Conservation (phyloP, 1,140 invertebrate genomes). For the Ceratosolen solmsi region DNA sequence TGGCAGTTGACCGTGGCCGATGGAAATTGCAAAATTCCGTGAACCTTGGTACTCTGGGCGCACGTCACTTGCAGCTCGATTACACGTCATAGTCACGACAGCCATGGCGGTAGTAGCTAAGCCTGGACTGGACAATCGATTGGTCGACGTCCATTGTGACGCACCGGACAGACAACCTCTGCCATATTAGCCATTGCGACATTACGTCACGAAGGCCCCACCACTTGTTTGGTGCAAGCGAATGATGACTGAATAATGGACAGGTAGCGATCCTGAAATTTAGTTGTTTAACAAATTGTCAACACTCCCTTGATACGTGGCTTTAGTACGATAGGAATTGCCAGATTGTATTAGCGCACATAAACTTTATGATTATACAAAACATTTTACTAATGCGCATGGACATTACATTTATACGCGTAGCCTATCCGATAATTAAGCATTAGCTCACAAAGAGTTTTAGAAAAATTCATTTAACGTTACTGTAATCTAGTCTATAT, state of each 20-base stretch:
- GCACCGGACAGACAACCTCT: too few species aligned
- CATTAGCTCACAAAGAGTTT: too few species aligned
- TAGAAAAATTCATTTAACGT: too few species aligned
- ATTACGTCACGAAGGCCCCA: neutral
- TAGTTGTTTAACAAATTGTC: constrained; percentile 14
- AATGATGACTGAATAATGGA: constrained; percentile 24
- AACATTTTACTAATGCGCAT: too few species aligned
- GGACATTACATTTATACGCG: too few species aligned
- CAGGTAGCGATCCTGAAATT: constrained; percentile 29
- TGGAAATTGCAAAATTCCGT: neutral
- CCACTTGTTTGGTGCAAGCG: neutral
- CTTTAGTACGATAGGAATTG: neutral
- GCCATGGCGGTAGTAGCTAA: too few species aligned
- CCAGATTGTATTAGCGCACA: too few species aligned
- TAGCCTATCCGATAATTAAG: too few species aligned
- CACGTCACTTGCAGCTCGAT: too few species aligned
- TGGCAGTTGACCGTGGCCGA: neutral
- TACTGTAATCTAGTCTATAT: too few species aligned
- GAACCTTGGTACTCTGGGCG: neutral
- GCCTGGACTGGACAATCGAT: constrained; percentile 40
- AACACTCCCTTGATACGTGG: too few species aligned
- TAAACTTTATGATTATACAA: too few species aligned
- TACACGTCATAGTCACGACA: constrained; percentile 32
- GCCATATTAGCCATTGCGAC: constrained; percentile 24
- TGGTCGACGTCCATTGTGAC: neutral